phyloP scores from a whole-genome alignment of 2,797 vertebrate genomes.

The Megaceryle alcyon region DNA sequence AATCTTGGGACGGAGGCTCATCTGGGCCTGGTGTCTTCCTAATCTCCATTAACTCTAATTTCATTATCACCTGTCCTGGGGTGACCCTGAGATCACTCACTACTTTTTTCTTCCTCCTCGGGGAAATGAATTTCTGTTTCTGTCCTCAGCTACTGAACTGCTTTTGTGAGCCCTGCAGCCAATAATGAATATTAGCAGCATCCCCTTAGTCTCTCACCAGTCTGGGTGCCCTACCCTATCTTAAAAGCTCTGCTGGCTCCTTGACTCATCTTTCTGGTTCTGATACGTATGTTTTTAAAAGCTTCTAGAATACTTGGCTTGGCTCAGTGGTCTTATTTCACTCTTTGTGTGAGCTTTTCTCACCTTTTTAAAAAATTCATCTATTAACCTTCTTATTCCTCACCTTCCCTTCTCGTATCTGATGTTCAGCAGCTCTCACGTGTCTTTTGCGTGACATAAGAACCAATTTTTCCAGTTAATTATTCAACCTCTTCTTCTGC shows the following conservation, averaged over 20 bases:
- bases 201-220: slow-evolving; percentile 26
- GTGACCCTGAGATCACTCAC: slow-evolving; percentile 71
- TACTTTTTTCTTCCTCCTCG: slow-evolving; percentile 67
- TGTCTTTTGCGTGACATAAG: slow-evolving; percentile 44
- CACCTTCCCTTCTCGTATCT: slow-evolving; percentile 19
- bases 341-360: slow-evolving; percentile 5
- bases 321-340: slow-evolving; percentile 1
- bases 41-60: slow-evolving; percentile 81
- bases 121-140: slow-evolving; percentile 77
- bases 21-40: slow-evolving; percentile 68
- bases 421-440: slow-evolving; percentile 15
- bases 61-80: slow-evolving; percentile 81
- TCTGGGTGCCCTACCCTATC: neutral
- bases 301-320: neutral
- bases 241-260: neutral
- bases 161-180: slow-evolving; percentile 60
- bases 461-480: slow-evolving; percentile 58
- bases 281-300: neutral
- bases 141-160: slow-evolving; percentile 44
- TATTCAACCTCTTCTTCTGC: slow-evolving; percentile 15
- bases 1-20: slow-evolving; percentile 59
- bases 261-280: slow-evolving; percentile 4
- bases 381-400: slow-evolving; percentile 36
- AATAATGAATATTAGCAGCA: slow-evolving; percentile 57
- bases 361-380: neutral